Base-by-base conservation (phyloP, 2,113 vertebrate species). In the Felis chaus region DNA sequence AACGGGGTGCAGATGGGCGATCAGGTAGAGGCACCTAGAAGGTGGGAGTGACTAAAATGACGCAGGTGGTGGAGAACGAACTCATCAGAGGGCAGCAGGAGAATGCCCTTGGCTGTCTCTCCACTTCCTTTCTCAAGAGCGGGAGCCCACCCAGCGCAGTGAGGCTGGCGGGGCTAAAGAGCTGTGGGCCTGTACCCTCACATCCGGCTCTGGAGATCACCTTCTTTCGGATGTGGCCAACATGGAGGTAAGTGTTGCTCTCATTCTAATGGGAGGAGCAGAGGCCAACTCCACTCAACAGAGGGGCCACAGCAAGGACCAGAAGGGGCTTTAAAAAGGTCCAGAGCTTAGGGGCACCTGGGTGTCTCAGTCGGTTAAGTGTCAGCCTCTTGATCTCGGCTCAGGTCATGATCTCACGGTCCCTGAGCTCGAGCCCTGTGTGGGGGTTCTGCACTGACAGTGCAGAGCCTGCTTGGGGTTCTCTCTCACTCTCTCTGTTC, bases 31-130 rank as follows among this genome's bases (percentile, higher is more conserved):
- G 23, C 7, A 27, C 23, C 84, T 36, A 7, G 66, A 29, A 45
- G 55, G 10, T 14, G 61, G 61, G 0, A 1, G 7, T 36, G 66
- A 78, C 21, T 14, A 11, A 7, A 12, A 61, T 39, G 63, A 3
- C 1, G 21, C 36, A 14, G n/a, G n/a, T 0, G 48, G 39, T 14
- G 15, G 33, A 50, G 41, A 12, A 65, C 8, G 65, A 53, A 29
- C 45, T 39, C 45, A 15, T 19, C 13, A 45, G 1, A 1, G 19
- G 61, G 76, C 11, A n/a, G 45, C 57, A 23, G 33, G 23, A 29
- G 5, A 8, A 18, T 0, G 21, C 11, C 3, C 0, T 11, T 1
- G 0, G 50, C 29, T 50, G 0, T 7, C 76, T 27, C 36, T 90
- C 57, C 0, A 0, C 27, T 31, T 31, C 55, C 41, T n/a, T 81